Evolutionary conservation across 2,113 vertebrate species (phyloP).

Genomic region (Cavia aperea): DNA sequence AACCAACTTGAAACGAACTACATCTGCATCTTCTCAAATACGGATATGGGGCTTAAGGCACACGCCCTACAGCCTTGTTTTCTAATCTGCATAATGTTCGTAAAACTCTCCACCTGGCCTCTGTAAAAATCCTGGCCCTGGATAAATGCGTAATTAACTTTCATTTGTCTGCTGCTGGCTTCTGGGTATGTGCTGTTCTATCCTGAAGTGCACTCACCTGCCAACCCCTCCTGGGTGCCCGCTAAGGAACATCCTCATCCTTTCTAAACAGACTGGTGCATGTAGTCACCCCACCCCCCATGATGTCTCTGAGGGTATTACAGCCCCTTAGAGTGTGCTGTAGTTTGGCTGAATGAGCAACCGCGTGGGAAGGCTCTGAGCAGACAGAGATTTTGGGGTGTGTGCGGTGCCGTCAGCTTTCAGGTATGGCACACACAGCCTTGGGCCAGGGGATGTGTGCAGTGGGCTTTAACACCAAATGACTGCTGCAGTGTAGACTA

Average conservation of each 20-base stretch:
- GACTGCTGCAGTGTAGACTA: background rate
- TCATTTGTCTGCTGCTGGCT: background rate
- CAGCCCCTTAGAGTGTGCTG: fast-evolving
- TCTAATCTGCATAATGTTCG: background rate
- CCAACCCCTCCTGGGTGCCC: too few species aligned
- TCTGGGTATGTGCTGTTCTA: background rate
- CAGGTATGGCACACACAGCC: background rate
- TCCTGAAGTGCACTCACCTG: background rate
- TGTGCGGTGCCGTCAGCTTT: background rate
- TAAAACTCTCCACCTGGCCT: background rate
- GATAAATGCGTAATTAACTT: background rate
- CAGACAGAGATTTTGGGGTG: background rate
- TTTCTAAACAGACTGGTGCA: background rate
- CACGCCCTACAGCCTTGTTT: background rate
- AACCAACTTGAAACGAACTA: background rate
- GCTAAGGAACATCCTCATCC: background rate
- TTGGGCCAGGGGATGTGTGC: too few species aligned
- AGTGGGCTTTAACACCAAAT: fast-evolving
- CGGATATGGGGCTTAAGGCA: background rate
- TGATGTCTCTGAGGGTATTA: background rate
- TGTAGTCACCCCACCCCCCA: background rate
- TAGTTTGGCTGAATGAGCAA: background rate
- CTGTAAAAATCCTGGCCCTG: background rate
- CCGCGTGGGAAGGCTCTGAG: background rate
- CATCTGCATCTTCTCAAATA: background rate